Evolutionary conservation across 2,888 invertebrate genomes (phyloP).

Genomic region (Megamerina dolium): DNA sequence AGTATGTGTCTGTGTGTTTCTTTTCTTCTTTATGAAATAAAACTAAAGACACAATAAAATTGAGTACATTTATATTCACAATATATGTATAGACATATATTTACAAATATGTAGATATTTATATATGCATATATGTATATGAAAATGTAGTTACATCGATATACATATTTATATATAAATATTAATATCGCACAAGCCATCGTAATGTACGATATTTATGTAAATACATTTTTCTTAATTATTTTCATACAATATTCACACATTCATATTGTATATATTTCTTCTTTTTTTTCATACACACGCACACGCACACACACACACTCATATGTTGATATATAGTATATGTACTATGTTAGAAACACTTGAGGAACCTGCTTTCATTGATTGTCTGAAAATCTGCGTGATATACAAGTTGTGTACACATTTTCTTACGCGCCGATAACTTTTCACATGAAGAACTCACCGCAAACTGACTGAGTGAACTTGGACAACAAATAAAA

Average conservation of each 20-base stretch:
- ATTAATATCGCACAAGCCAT: too few relatives aligned
- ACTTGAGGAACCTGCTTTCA: not conserved
- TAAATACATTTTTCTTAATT: constrained; percentile 7
- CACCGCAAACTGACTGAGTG: constrained; percentile 10
- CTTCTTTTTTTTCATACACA: not conserved
- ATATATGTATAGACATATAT: too few relatives aligned
- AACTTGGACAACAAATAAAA: too few relatives aligned
- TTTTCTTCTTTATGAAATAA: too few relatives aligned
- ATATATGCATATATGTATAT: too few relatives aligned
- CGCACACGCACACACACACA: not conserved
- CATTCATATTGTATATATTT: not conserved
- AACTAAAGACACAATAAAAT: too few relatives aligned
- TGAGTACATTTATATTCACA: too few relatives aligned
- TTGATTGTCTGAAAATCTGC: not conserved
- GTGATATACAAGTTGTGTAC: not conserved
- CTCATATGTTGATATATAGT: not conserved
- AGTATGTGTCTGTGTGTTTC: too few relatives aligned
- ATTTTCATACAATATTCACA: constrained; percentile 2
- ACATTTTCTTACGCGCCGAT: not conserved
- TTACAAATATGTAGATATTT: too few relatives aligned
- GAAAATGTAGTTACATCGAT: too few relatives aligned
- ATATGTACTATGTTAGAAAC: too few relatives aligned
- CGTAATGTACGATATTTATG: not conserved
- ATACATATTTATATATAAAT: too few relatives aligned
- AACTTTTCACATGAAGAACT: constrained; percentile 5